Evolutionary conservation across 2,113 vertebrate species (phyloP).

Genomic region (Ceyx margarethae): DNA sequence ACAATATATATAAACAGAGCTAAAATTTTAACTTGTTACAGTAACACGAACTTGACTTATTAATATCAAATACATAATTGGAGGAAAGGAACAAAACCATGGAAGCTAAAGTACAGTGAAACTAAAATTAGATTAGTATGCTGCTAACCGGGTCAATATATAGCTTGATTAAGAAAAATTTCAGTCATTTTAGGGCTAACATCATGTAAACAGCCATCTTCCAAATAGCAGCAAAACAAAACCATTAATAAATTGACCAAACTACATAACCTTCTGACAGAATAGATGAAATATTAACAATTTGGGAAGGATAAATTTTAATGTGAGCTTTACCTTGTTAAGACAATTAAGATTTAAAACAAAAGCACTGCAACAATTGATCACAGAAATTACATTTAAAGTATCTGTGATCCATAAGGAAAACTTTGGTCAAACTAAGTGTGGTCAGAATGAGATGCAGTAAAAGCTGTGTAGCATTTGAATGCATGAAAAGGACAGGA

Average conservation of each 20-base stretch:
- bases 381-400: conserved; percentile 30
- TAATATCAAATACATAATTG: conserved; percentile 13
- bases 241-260: conserved; percentile 12
- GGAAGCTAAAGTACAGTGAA: neutral
- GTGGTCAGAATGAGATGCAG: neutral
- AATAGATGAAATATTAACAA: conserved; percentile 7
- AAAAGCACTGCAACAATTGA: neutral
- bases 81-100: conserved; percentile 14
- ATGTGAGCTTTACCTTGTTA: conserved; percentile 31
- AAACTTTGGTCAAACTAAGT: neutral
- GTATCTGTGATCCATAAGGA: neutral
- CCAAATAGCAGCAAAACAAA: conserved; percentile 24
- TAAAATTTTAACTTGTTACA: conserved; percentile 17
- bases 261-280: conserved; percentile 26
- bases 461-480: neutral
- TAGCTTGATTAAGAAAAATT: conserved; percentile 18
- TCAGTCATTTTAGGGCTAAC: conserved; percentile 32
- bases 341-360: conserved; percentile 30
- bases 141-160: conserved; percentile 25
- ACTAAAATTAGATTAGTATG: conserved; percentile 45
- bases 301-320: conserved; percentile 21
- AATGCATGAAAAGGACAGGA: neutral
- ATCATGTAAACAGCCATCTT: conserved; percentile 22
- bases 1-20: neutral
- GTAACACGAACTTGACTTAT: neutral